Conservation (phyloP, 2,797 vertebrate genomes). For the Diglossa cyanea region DNA sequence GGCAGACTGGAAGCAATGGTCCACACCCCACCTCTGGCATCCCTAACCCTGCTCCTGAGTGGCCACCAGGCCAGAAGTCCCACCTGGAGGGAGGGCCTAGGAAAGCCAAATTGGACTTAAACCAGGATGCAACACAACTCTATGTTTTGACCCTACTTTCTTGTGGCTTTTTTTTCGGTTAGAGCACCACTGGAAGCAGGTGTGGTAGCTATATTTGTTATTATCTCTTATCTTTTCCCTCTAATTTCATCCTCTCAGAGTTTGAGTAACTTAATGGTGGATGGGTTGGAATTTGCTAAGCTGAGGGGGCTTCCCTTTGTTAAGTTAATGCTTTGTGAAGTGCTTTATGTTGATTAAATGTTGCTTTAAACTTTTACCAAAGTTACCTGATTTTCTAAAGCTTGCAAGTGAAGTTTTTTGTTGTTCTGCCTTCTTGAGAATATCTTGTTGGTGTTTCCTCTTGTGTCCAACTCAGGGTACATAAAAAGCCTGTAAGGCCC, state of each 20-base stretch:
- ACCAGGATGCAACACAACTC: fast-evolving
- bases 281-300: background rate
- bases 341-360: background rate
- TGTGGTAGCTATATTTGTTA: background rate
- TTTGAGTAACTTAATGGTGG: background rate
- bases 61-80: background rate
- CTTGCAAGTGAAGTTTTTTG: background rate
- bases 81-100: too few relatives aligned
- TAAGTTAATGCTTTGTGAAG: background rate
- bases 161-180: fast-evolving
- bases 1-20: background rate
- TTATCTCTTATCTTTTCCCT: background rate
- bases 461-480: background rate
- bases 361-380: background rate
- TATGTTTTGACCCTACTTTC: background rate
- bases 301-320: background rate
- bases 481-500: background rate
- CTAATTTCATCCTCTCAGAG: background rate
- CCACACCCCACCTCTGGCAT: background rate
- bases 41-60: background rate
- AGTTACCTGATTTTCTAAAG: background rate
- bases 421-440: background rate
- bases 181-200: fast-evolving
- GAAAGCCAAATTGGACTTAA: background rate
- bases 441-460: background rate